Percentiles rank a stretch among this genome's conserved stretches.
phyloP scores from a whole-genome alignment of 2,888 invertebrate species.

The Diloba caeruleocephala region DNA sequence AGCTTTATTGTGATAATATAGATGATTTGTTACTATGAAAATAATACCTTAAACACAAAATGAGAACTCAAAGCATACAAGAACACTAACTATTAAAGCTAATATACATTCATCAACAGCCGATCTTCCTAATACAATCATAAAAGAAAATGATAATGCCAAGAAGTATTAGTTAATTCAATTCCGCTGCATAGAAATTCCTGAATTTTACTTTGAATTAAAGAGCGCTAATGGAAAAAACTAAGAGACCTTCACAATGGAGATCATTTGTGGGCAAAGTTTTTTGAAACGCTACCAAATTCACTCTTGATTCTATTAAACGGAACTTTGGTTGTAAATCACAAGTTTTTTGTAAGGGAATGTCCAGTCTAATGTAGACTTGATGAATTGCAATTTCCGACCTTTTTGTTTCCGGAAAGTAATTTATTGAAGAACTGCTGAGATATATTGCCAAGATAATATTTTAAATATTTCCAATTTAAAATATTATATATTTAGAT shows the following conservation, averaged over 20 bases:
- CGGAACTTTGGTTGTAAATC: constrained; percentile 66
- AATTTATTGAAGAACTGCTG: constrained; percentile 37
- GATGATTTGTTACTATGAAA: no score
- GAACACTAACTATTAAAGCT: constrained; percentile 28
- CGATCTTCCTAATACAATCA: constrained; percentile 42
- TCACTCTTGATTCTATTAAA: constrained; percentile 73
- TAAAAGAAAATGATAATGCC: constrained; percentile 47
- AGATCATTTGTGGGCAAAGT: constrained; percentile 68
- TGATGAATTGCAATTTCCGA: constrained; percentile 50
- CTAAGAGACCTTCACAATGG: constrained; percentile 68
- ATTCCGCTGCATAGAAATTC: constrained; percentile 50
- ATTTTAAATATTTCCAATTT: no score
- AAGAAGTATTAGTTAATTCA: constrained; percentile 54
- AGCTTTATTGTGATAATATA: no score
- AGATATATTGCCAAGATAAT: constrained; percentile 25
- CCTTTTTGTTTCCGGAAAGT: constrained; percentile 45
- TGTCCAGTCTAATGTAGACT: constrained; percentile 62
- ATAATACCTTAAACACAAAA: no score
- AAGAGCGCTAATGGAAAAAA: constrained; percentile 71
- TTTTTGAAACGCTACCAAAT: constrained; percentile 74
- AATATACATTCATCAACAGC: constrained; percentile 23
- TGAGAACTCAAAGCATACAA: no score
- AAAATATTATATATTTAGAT: no score
- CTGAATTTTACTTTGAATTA: constrained; percentile 66
- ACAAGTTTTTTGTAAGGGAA: constrained; percentile 60